Base-by-base conservation (phyloP, 2,113 vertebrate species). In the Chlamydotis undulata region DNA sequence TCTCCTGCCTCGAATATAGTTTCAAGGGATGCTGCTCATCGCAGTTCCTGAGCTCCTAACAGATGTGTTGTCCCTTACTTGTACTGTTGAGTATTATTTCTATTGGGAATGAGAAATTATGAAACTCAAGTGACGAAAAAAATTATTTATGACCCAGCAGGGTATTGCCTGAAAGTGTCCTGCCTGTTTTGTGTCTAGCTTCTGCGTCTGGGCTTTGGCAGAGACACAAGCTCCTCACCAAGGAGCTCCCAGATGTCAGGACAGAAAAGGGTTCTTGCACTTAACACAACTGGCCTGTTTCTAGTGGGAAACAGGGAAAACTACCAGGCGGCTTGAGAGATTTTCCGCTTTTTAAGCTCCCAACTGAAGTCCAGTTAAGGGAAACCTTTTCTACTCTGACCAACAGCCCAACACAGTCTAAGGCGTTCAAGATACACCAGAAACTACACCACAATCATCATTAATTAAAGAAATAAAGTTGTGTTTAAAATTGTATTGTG, bases 301-400 rank as follows among this genome's bases (percentile, higher is more conserved):
- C 89, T 91, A 94, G 89, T 93, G 93, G 87, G 69, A 81, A 86
- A 78, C 43, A 76, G 57, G 41, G 47, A 79, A 93, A 33, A 97
- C 25, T 68, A 37, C 50, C 13, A 37, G 55, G 45, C 0, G 0
- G 25, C 37, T 43, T 47, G 28, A 84, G 43, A 19, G 43, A 11
- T 82, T 50, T 41, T 37, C 16, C 5, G 13, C 24, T 14, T 70
- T 68, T 65, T 10, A 77, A 88, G 79, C 8, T 61, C 24, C 41
- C 7, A 1, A 19, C 26, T 26, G 1, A 55, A 68, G 14, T 73
- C 33, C 29, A 49, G 18, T 22, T 52, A 84, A 60, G 11, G 13
- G 19, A 79, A 84, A 79, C 5, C 24, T 88, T 19, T 50, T 63
- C 61, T 50, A 16, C 50, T 61, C 47, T 24, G 45, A 67, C 10